A percentile compares a stretch with the other conserved stretches of the same genome.
Conservation (phyloP, 2,113 vertebrate species). For the Xerus inauris region DNA sequence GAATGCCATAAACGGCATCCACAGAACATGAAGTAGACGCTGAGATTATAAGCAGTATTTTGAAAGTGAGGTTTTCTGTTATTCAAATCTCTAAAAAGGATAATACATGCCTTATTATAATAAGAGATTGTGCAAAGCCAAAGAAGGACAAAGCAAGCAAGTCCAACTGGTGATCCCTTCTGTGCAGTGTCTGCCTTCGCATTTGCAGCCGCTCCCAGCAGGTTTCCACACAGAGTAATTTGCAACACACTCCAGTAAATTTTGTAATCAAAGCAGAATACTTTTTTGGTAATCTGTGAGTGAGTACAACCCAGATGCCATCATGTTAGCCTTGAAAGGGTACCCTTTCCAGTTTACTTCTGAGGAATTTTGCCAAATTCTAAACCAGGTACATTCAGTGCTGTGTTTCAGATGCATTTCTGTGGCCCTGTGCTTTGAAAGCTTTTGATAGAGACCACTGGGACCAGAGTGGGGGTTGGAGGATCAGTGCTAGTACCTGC, state of each 20-base stretch:
- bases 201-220: slow-evolving; percentile 27
- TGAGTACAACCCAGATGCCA: slow-evolving; percentile 52
- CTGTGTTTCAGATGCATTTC: background rate
- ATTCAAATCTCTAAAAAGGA: slow-evolving; percentile 66
- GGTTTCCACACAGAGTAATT: slow-evolving; percentile 40
- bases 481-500: background rate
- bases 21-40: slow-evolving; percentile 50
- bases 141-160: slow-evolving; percentile 70
- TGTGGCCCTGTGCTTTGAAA: slow-evolving; percentile 4
- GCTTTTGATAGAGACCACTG: background rate
- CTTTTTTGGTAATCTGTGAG: slow-evolving; percentile 39
- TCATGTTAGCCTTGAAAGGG: slow-evolving; percentile 30
- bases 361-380: slow-evolving; percentile 44
- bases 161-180: slow-evolving; percentile 68
- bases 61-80: slow-evolving; percentile 72
- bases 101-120: slow-evolving; percentile 73
- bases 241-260: slow-evolving; percentile 53
- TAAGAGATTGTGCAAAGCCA: slow-evolving; percentile 70
- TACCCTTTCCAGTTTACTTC: background rate
- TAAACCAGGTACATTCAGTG: background rate
- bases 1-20: slow-evolving; percentile 55
- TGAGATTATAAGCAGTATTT: slow-evolving; percentile 57
- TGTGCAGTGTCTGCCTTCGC: slow-evolving; percentile 52
- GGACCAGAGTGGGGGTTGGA: background rate
- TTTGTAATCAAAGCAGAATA: slow-evolving; percentile 67